Conservation (phyloP, 2,797 vertebrate genomes). For the Mergus octosetaceus region DNA sequence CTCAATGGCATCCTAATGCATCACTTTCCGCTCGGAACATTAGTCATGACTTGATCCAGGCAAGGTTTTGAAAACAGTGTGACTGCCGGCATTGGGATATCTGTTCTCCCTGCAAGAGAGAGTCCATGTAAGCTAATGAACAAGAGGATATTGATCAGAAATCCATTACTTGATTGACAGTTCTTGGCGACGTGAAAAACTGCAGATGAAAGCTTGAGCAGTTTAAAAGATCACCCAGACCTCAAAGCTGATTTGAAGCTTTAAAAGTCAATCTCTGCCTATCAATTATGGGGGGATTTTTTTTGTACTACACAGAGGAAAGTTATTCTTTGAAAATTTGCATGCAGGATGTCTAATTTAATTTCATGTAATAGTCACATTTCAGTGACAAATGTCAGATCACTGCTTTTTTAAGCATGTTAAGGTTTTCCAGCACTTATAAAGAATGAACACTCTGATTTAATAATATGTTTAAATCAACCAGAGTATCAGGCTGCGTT, state of each 20-base stretch:
- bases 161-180: conserved; percentile 65
- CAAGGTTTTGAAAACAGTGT: conserved; percentile 70
- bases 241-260: conserved; percentile 75
- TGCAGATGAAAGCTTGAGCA: conserved; percentile 70
- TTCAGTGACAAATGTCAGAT: conserved; percentile 77
- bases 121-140: conserved; percentile 53
- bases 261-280: conserved; percentile 77
- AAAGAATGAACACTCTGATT: conserved; percentile 64
- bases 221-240: conserved; percentile 76
- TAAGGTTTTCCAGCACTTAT: conserved; percentile 70
- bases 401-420: conserved; percentile 67
- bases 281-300: conserved; percentile 68
- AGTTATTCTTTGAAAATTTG: conserved; percentile 76
- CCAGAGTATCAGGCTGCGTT: conserved; percentile 48
- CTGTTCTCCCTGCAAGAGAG: conserved; percentile 42
- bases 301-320: conserved; percentile 72
- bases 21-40: conserved; percentile 58
- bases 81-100: conserved; percentile 12
- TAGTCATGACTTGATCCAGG: conserved; percentile 59
- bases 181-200: conserved; percentile 62
- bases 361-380: conserved; percentile 76
- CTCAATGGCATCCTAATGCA: conserved; percentile 57
- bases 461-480: conserved; percentile 72
- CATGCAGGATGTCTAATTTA: conserved; percentile 77
- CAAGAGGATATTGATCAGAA: conserved; percentile 73